phyloP scores from a whole-genome alignment of 2,888 invertebrate genomes.

The Pinctada fucata region DNA sequence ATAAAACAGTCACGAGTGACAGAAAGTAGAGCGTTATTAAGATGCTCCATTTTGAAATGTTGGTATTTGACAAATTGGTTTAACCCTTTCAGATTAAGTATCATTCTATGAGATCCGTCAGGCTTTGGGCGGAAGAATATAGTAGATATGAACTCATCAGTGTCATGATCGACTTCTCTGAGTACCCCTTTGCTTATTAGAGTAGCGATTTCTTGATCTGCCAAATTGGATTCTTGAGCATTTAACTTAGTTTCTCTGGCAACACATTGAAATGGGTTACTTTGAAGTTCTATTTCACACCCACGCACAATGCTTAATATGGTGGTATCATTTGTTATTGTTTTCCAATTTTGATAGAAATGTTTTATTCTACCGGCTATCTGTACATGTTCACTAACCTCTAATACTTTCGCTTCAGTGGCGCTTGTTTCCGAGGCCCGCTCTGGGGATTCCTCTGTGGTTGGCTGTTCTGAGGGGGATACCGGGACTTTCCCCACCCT shows the following conservation, averaged over 20 bases:
- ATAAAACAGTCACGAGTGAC: too few species aligned
- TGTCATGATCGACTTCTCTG: too few species aligned
- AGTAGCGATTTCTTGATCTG: slow-evolving; percentile 37
- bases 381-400: not conserved
- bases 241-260: not conserved
- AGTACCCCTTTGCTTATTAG: too few species aligned
- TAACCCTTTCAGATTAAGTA: too few species aligned
- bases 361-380: slow-evolving; percentile 17
- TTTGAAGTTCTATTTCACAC: not conserved
- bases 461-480: not conserved
- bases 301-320: slow-evolving; percentile 12
- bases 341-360: not conserved
- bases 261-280: not conserved
- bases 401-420: slow-evolving; percentile 10
- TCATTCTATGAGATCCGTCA: too few species aligned
- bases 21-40: too few species aligned
- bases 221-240: not conserved
- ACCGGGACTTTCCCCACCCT: not conserved
- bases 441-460: not conserved
- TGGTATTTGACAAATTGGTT: too few species aligned
- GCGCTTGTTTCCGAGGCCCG: not conserved
- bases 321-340: not conserved
- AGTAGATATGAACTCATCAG: too few species aligned
- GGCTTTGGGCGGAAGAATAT: too few species aligned
- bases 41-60: too few species aligned